Evolutionary conservation across 2,113 vertebrate species (phyloP), one percentile per base, ranked within the genome.

Genomic region (Aix galericulata): DNA sequence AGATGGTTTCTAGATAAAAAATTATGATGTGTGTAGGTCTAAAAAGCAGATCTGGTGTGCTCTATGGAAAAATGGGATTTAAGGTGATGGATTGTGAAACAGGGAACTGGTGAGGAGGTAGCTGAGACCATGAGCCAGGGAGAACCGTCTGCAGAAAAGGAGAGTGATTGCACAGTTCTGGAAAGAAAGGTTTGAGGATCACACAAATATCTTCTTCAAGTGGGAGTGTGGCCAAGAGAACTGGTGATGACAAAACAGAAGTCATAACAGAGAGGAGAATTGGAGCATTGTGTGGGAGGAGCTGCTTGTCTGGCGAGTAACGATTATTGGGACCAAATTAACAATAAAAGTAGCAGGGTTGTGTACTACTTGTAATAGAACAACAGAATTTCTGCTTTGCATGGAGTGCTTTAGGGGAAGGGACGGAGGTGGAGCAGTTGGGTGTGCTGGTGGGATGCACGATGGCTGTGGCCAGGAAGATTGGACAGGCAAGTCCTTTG

Each of bases 361-460:
- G 53, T 67, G 32, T 59, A 63, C 74, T 59, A 63, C 74, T 40
- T 80, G 68, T 48, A 64, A 27, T 21, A 11, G 3, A n/a, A 40
- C 21, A 71, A 22, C 56, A 31, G 52, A 58, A 75, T 40, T 67
- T 71, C 40, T 83, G 76, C 55, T n/a, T 74, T 18, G 48, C 6
- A 2, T 58, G 38, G 66, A 91, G 42, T 14, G 27, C 79, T 62
- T 11, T 0, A 2, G 71, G 34, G 82, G 62, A 72, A 53, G 46
- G 2, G 46, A 32, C 0, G 17, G 62, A 42, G 42, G n/a, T 52
- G 62, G 23, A 52, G 9, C 14, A 3, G 34, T 42, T 2, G 18
- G 56, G 21, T n/a, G 23, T 50, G 67, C 64, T 20, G 78, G 73
- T 27, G 1, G 1, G 31, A 38, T 53, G 15, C 18, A 32, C 56